Percentiles rank a stretch among this genome's conserved stretches.
phyloP scores from a whole-genome alignment of 2,888 invertebrate species.

The Aphodius sticticus region DNA sequence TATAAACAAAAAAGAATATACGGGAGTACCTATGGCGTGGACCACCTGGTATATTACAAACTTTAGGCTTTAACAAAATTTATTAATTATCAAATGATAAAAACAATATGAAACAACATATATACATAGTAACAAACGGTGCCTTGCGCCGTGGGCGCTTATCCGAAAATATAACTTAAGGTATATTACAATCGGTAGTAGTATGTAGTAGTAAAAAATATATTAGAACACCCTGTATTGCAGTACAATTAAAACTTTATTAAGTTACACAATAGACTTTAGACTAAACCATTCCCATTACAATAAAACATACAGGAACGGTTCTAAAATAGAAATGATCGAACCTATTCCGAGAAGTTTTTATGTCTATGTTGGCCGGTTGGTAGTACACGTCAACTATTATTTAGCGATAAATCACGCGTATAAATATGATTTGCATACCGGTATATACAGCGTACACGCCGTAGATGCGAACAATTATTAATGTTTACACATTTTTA shows the following conservation, averaged over 20 bases:
- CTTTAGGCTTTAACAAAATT: too few relatives aligned
- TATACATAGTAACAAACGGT: too few relatives aligned
- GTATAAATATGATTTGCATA: not conserved
- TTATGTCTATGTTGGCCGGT: not conserved
- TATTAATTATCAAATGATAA: too few relatives aligned
- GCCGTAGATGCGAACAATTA: not conserved
- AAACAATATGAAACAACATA: too few relatives aligned
- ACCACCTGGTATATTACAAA: too few relatives aligned
- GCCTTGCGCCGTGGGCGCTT: too few relatives aligned
- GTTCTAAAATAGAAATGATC: not conserved
- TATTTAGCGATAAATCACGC: not conserved
- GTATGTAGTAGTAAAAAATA: not conserved
- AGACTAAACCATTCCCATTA: not conserved
- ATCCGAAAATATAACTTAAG: too few relatives aligned
- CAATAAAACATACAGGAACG: not conserved
- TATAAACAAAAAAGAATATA: too few relatives aligned
- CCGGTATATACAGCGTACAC: not conserved
- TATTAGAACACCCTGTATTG: not conserved
- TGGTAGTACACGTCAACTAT: constrained; percentile 4
- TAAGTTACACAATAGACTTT: not conserved
- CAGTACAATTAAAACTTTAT: not conserved
- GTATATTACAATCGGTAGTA: too few relatives aligned
- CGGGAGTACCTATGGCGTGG: too few relatives aligned
- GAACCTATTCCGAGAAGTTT: not conserved
- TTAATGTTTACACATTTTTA: constrained; percentile 4